A percentile compares a stretch with the other conserved stretches of the same genome.
phyloP scores from a whole-genome alignment of 2,888 invertebrate species.

The Malthinus flaveolus region DNA sequence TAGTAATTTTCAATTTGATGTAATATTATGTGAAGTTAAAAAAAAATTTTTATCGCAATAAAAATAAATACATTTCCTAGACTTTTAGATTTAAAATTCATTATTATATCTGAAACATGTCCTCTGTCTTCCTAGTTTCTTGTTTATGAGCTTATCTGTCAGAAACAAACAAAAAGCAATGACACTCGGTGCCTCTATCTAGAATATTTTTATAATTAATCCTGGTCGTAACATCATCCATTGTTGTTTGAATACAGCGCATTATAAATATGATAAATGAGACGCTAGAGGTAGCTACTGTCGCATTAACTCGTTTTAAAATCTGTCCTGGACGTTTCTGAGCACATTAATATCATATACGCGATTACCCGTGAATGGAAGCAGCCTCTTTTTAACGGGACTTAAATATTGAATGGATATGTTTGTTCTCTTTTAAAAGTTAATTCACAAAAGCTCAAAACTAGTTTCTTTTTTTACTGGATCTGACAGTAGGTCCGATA shows the following conservation, averaged over 20 bases:
- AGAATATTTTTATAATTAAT: slow-evolving; percentile 42
- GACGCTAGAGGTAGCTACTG: slow-evolving; percentile 50
- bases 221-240: slow-evolving; percentile 47
- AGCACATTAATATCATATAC: slow-evolving; percentile 56
- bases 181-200: slow-evolving; percentile 25
- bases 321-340: slow-evolving; percentile 54
- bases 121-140: slow-evolving; percentile 5
- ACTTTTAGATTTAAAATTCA: slow-evolving; percentile 13
- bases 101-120: slow-evolving; percentile 3
- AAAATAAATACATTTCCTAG: slow-evolving; percentile 28
- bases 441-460: slow-evolving; percentile 39
- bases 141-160: slow-evolving; percentile 27
- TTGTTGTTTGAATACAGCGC: slow-evolving; percentile 47
- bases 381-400: slow-evolving; percentile 47
- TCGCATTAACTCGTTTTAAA: slow-evolving; percentile 54
- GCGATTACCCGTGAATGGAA: slow-evolving; percentile 55
- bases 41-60: background rate
- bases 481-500: slow-evolving; percentile 53
- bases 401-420: slow-evolving; percentile 40
- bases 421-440: slow-evolving; percentile 31
- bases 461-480: slow-evolving; percentile 47
- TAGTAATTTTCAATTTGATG: background rate
- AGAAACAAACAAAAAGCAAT: slow-evolving; percentile 27
- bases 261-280: slow-evolving; percentile 52
- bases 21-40: background rate